phyloP scores from a whole-genome alignment of 1,140 invertebrate genomes.

The Adoxophyes honmai region DNA sequence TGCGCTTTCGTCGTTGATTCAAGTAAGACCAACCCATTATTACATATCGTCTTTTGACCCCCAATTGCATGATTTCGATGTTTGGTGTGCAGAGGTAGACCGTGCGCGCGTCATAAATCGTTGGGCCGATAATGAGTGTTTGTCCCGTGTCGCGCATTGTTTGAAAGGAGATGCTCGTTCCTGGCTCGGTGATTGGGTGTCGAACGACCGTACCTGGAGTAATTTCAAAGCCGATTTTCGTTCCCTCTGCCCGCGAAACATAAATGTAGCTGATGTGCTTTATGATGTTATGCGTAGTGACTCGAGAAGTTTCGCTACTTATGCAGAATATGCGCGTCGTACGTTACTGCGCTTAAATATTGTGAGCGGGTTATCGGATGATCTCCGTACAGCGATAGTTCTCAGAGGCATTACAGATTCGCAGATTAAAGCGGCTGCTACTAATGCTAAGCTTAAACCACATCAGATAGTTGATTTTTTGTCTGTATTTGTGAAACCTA shows the following conservation, averaged over 20 bases:
- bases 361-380: constrained; percentile 10
- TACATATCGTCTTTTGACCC: constrained; percentile 16
- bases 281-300: constrained; percentile 22
- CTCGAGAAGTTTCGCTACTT: constrained; percentile 18
- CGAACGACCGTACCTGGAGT: constrained; percentile 19
- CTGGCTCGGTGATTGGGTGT: constrained; percentile 24
- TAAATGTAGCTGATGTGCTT: constrained; percentile 14
- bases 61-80: constrained; percentile 16
- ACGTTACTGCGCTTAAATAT: constrained; percentile 1
- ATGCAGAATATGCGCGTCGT: constrained; percentile 17
- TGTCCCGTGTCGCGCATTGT: constrained; percentile 18
- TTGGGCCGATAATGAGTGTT: constrained; percentile 21
- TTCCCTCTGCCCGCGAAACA: constrained; percentile 17
- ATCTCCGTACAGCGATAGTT: constrained; percentile 12
- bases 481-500: constrained; percentile 14
- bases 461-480: constrained; percentile 15
- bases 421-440: constrained; percentile 15
- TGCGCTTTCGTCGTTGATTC: not conserved
- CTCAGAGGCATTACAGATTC: constrained; percentile 12
- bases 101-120: constrained; percentile 1
- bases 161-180: constrained; percentile 20
- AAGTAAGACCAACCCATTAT: constrained; percentile 17
- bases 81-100: constrained; percentile 23
- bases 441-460: constrained; percentile 13
- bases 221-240: constrained; percentile 23